Base-by-base conservation (phyloP, 2,797 vertebrate species). In the Syngnathus rostellatus region DNA sequence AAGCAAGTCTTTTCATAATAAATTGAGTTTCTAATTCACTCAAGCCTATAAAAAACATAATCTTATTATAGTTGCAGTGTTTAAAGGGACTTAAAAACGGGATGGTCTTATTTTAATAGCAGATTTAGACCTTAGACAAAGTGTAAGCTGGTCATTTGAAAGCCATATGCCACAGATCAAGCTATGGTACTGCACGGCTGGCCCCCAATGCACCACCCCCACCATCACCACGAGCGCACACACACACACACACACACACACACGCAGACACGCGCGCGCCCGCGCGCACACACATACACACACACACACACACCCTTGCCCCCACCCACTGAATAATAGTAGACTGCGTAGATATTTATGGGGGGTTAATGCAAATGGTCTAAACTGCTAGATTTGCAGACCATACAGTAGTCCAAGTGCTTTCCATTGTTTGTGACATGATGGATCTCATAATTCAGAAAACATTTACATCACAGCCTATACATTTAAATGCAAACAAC, bases 91-190 rank as follows among this genome's bases (percentile, higher is more conserved):
- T 88, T 86, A 84, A 87, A 84, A 87, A 87, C 83, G 70, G 83
- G 86, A 88, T 87, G 83, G 81, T 69, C 72, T 87, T 87, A 85
- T 87, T 89, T 87, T 85, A 85, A 87, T 86, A 85, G 77, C 72
- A 81, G 86, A 89, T 89, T 88, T 89, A 88, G 83, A 89, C 89
- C 78, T 88, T 82, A 84, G 79, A 84, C 81, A 85, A 89, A 80
- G 79, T 85, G 79, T 89, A 87, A 88, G 80, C 87, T 81, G 87
- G 81, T 87, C 83, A 86, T 88, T 83, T 80, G 78, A 87, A 82
- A 88, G 83, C 87, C 91, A 90, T 90, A 91, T 90, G 89, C 80
- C 82, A 83, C 81, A 88, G 87, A 89, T 91, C 88, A 89, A 77
- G 77, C 84, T 81, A 77, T 65, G 69, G 64, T 75, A 62, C 74